These are phyloP conservation scores for Nomada ferruginata DNA, from an alignment of 2,888 invertebrate genomes.

Conservation along the genomic window DNA sequence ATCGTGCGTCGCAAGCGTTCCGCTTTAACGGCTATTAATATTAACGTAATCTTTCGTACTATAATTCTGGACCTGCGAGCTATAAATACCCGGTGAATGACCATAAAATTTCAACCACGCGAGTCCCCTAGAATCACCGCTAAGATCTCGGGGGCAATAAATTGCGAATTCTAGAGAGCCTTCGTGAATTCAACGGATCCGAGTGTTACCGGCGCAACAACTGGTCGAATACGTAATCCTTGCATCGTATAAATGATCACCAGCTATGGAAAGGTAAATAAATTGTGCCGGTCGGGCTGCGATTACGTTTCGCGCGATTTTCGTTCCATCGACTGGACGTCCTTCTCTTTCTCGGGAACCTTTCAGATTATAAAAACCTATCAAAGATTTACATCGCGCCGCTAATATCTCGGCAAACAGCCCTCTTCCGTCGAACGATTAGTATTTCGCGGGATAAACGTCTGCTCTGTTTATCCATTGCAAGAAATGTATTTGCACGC, in stretches of 20 bases:
- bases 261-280: slow-evolving; percentile 44
- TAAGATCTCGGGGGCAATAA: slow-evolving; percentile 47
- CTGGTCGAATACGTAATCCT: slow-evolving; percentile 57
- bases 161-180: slow-evolving; percentile 43
- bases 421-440: not conserved
- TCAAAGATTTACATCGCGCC: not conserved
- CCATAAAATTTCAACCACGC: slow-evolving; percentile 55
- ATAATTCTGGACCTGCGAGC: slow-evolving; percentile 41
- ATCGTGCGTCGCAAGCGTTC: slow-evolving; percentile 31
- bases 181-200: slow-evolving; percentile 43
- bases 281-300: slow-evolving; percentile 36
- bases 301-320: slow-evolving; percentile 19
- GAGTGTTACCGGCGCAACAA: slow-evolving; percentile 45
- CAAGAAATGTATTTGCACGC: slow-evolving; percentile 15
- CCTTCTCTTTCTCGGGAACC: not conserved
- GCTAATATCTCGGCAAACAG: slow-evolving; percentile 21
- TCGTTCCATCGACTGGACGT: slow-evolving; percentile 11
- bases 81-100: slow-evolving; percentile 53
- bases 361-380: not conserved
- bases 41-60: slow-evolving; percentile 51
- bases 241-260: slow-evolving; percentile 47
- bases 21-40: slow-evolving; percentile 48
- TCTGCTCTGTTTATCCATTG: not conserved
- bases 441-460: slow-evolving; percentile 11
- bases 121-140: slow-evolving; percentile 32